Evolutionary conservation across 2,888 invertebrate genomes (phyloP).

Genomic region (Torymus auratus): DNA sequence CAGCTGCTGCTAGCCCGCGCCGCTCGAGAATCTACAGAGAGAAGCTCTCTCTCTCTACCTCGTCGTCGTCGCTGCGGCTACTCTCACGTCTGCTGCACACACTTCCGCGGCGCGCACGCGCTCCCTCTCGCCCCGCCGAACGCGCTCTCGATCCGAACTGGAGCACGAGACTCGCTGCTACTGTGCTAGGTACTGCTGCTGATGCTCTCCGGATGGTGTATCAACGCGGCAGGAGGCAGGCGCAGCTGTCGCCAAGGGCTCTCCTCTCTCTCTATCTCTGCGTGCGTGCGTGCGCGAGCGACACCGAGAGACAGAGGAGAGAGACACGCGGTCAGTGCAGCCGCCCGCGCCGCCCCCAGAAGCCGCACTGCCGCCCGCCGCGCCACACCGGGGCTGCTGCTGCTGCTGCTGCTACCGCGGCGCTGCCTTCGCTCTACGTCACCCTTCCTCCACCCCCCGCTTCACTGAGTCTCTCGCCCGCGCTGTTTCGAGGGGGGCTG

Average conservation of each 20-base stretch:
- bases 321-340: constrained; percentile 61
- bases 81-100: no score
- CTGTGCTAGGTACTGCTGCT: no score
- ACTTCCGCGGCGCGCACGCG: not conserved
- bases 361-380: constrained; percentile 71
- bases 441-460: not conserved
- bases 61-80: no score
- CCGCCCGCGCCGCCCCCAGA: constrained; percentile 76
- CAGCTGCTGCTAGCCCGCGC: no score
- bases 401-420: not conserved
- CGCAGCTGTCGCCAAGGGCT: constrained; percentile 72
- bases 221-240: constrained; percentile 58
- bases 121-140: not conserved
- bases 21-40: no score
- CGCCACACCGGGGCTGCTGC: not conserved
- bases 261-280: constrained; percentile 44
- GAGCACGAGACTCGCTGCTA: no score
- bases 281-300: not conserved
- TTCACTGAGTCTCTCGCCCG: no score
- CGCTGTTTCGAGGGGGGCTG: not conserved
- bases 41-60: no score
- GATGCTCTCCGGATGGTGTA: not conserved
- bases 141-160: constrained; percentile 3
- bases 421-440: constrained; percentile 40
- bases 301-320: constrained; percentile 65